phyloP scores from a whole-genome alignment of 2,113 vertebrate genomes.

The Rhinoptilus africanus region DNA sequence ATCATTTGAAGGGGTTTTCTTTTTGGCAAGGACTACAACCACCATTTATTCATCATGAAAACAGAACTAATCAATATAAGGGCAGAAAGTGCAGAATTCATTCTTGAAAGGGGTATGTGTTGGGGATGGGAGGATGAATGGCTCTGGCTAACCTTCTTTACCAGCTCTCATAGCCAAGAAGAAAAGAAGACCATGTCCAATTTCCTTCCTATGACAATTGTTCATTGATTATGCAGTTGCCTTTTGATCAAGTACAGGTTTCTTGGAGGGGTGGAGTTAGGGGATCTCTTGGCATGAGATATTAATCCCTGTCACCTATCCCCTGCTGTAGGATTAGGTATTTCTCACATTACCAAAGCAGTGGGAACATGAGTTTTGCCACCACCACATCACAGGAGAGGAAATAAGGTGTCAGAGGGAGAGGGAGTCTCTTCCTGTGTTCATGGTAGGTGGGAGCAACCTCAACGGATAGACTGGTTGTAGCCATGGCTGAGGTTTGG shows the following conservation, averaged over 20 bases:
- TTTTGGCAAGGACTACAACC: not conserved
- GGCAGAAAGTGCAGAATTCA: not conserved
- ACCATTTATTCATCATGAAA: not conserved
- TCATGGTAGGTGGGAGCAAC: not conserved
- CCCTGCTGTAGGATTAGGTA: not conserved
- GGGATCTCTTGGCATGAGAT: not conserved
- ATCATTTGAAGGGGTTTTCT: not conserved
- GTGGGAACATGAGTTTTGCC: not conserved
- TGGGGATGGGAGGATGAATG: not conserved
- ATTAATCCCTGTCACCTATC: not conserved
- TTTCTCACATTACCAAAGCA: not conserved
- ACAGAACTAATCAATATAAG: not conserved
- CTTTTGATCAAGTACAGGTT: not conserved
- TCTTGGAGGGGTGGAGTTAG: not conserved
- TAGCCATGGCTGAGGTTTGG: not conserved
- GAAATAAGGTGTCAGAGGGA: not conserved
- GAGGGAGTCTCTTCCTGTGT: not conserved
- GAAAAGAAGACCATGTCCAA: not conserved
- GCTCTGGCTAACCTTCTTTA: not conserved
- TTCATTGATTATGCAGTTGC: not conserved
- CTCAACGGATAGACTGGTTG: not conserved
- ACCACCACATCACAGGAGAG: not conserved
- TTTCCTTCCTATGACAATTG: not conserved
- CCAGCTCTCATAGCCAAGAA: not conserved
- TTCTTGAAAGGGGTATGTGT: not conserved